Evolutionary conservation across 2,113 vertebrate genomes (phyloP).

Genomic region (Triplophysa siluroides): DNA sequence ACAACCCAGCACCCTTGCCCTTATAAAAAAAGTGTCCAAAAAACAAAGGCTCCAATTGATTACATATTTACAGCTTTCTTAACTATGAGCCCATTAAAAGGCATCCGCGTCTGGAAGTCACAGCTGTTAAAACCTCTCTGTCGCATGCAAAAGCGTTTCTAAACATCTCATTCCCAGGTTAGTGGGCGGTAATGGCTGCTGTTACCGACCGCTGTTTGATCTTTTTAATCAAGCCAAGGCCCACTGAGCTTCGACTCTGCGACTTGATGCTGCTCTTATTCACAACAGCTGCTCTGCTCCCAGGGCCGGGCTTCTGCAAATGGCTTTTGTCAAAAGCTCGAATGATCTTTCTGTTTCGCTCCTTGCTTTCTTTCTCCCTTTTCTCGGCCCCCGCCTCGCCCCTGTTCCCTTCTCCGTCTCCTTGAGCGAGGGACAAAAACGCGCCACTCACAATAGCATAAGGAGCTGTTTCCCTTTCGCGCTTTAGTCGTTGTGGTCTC

Average conservation of each 20-base stretch:
- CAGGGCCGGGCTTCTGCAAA: slow-evolving; percentile 77
- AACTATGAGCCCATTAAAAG: slow-evolving; percentile 66
- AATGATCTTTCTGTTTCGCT: slow-evolving; percentile 57
- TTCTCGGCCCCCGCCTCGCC: slow-evolving; percentile 36
- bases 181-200: slow-evolving; percentile 49
- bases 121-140: slow-evolving; percentile 55
- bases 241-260: slow-evolving; percentile 67
- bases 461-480: slow-evolving; percentile 19
- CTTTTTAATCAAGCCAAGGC: slow-evolving; percentile 70
- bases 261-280: slow-evolving; percentile 72
- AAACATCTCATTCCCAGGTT: slow-evolving; percentile 44
- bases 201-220: slow-evolving; percentile 52
- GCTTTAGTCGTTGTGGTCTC: slow-evolving; percentile 23
- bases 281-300: slow-evolving; percentile 77
- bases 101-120: slow-evolving; percentile 63
- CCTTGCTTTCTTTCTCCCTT: slow-evolving; percentile 37
- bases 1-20: slow-evolving; percentile 55
- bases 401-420: neutral
- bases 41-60: slow-evolving; percentile 64
- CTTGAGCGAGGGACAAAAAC: slow-evolving; percentile 47
- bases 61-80: slow-evolving; percentile 64
- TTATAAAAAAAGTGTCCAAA: slow-evolving; percentile 8
- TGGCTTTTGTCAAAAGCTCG: slow-evolving; percentile 72
- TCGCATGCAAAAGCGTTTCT: slow-evolving; percentile 47
- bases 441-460: slow-evolving; percentile 8